Evolutionary conservation across 1,140 invertebrate species (phyloP).

Genomic region (Heliconius congener): DNA sequence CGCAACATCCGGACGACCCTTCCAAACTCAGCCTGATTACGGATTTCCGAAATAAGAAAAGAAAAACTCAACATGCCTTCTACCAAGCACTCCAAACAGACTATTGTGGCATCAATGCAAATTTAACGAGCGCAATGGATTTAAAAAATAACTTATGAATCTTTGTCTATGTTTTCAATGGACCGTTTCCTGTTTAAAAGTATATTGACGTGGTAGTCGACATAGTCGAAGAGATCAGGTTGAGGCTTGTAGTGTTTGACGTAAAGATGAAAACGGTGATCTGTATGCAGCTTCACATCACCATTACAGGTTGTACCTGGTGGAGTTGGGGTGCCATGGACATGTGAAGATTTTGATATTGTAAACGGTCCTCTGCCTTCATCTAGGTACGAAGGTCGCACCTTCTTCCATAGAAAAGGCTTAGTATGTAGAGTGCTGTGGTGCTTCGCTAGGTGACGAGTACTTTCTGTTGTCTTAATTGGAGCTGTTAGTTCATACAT

Average conservation of each 20-base stretch:
- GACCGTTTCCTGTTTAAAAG: constrained; percentile 62
- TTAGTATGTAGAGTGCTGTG: constrained; percentile 61
- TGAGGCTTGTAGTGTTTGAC: constrained; percentile 69
- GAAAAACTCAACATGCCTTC: constrained; percentile 66
- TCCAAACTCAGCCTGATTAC: constrained; percentile 81
- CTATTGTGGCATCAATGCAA: constrained; percentile 53
- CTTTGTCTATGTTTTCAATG: constrained; percentile 56
- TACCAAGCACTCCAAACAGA: constrained; percentile 62
- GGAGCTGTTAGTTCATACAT: constrained; percentile 70
- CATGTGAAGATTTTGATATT: constrained; percentile 30
- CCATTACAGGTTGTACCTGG: constrained; percentile 45
- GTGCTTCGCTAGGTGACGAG: constrained; percentile 56
- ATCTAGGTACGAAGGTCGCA: constrained; percentile 38
- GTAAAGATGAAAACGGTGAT: constrained; percentile 70
- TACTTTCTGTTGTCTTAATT: constrained; percentile 44
- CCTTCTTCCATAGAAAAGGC: constrained; percentile 69
- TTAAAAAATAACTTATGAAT: constrained; percentile 40
- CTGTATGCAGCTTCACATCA: constrained; percentile 44
- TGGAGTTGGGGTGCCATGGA: constrained; percentile 27
- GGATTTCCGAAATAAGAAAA: constrained; percentile 78
- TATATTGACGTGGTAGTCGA: constrained; percentile 73
- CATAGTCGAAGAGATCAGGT: constrained; percentile 71
- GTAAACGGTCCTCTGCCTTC: constrained; percentile 62
- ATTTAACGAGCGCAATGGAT: constrained; percentile 39
- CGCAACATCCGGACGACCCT: constrained; percentile 78